These are phyloP conservation scores for Numenius arquata DNA, from an alignment of 2,113 vertebrate genomes.

Conservation along the genomic window DNA sequence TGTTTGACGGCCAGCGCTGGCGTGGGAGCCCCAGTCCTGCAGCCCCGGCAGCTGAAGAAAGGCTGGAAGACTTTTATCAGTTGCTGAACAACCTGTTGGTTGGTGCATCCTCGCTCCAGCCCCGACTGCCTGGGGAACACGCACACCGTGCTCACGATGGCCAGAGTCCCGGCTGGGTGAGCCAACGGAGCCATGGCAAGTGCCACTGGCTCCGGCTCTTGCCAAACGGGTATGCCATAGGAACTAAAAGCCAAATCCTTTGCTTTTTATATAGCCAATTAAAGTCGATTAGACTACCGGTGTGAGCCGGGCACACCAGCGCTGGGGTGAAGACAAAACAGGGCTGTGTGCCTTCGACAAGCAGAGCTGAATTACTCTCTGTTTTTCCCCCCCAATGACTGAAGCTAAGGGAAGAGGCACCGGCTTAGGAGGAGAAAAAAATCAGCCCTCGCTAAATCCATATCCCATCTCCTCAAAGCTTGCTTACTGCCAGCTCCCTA, in stretches of 20 bases:
- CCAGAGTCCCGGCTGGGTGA: background rate
- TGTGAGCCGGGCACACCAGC: background rate
- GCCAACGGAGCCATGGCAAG: background rate
- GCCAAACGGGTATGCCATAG: background rate
- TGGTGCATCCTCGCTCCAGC: background rate
- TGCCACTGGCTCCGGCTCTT: background rate
- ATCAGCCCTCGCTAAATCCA: background rate
- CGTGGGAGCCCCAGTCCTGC: background rate
- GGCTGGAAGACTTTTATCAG: background rate
- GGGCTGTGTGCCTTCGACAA: background rate
- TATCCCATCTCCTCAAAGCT: conserved; percentile 13
- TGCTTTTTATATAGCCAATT: background rate
- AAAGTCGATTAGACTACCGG: background rate
- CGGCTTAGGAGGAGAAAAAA: background rate
- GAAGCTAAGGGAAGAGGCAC: background rate
- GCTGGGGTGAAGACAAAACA: background rate
- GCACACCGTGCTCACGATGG: accelerated
- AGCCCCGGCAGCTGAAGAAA: background rate
- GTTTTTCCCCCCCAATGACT: background rate
- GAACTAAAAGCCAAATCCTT: background rate
- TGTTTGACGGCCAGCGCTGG: background rate
- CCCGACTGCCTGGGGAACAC: accelerated
- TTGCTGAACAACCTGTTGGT: background rate
- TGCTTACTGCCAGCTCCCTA: conserved; percentile 54
- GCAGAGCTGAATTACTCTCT: background rate